Evolutionary conservation across 2,797 vertebrate genomes (phyloP).

Genomic region (Catamblyrhynchus diadema): DNA sequence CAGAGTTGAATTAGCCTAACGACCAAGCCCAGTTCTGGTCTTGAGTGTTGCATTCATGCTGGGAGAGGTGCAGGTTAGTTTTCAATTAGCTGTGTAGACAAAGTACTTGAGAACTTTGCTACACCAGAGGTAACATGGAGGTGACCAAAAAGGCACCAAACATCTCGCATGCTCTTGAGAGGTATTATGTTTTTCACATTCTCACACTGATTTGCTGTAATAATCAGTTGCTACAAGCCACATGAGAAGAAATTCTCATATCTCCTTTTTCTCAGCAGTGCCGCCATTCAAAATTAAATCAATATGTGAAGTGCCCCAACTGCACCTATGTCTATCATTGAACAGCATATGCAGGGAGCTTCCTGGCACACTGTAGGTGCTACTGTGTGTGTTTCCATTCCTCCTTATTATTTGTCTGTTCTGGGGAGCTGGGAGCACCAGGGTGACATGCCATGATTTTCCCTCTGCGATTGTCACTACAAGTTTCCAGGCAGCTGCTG

Average conservation of each 20-base stretch:
- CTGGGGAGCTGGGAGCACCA: background rate
- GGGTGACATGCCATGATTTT: background rate
- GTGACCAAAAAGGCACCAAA: background rate
- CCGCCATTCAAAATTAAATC: background rate
- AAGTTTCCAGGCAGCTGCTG: background rate
- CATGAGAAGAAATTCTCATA: background rate
- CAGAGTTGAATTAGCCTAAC: background rate
- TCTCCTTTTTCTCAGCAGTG: background rate
- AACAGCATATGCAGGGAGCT: background rate
- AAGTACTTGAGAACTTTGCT: background rate
- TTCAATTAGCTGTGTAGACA: background rate
- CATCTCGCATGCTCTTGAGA: background rate
- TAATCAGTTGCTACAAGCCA: background rate
- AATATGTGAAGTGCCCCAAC: background rate
- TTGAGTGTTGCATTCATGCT: background rate
- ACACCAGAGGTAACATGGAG: background rate
- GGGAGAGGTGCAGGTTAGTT: background rate
- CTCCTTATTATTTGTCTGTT: background rate
- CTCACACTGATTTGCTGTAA: background rate
- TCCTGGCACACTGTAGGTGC: background rate
- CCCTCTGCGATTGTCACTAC: background rate
- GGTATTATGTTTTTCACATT: background rate
- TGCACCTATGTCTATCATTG: background rate
- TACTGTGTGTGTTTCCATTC: background rate
- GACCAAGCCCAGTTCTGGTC: background rate